Evolutionary conservation across 1,140 invertebrate species (phyloP).

Genomic region (Halesus radiatus): DNA sequence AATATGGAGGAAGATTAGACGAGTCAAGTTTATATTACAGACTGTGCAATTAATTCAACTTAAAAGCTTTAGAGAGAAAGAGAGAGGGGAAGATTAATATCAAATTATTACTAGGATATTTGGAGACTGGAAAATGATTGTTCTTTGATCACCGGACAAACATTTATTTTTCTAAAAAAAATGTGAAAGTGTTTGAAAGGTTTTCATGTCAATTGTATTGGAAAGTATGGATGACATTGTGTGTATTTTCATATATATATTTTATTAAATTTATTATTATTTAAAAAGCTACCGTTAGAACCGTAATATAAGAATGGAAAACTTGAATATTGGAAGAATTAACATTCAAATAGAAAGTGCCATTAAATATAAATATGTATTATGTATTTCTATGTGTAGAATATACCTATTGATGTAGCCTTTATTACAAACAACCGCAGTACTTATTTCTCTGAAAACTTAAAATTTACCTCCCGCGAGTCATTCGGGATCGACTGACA

Average conservation of each 20-base stretch:
- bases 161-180: too few relatives aligned
- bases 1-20: not conserved
- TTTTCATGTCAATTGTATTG: not conserved
- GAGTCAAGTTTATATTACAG: not conserved
- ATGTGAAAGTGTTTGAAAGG: not conserved
- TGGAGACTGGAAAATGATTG: slow-evolving; percentile 18
- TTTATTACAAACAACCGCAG: slow-evolving; percentile 13
- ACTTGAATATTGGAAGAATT: not conserved
- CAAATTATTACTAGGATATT: slow-evolving; percentile 11
- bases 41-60: too few relatives aligned
- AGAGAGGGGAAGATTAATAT: not conserved
- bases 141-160: not conserved
- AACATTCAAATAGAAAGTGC: slow-evolving; percentile 20
- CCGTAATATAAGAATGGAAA: too few relatives aligned
- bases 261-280: too few relatives aligned
- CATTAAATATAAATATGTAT: slow-evolving; percentile 2
- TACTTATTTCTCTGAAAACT: slow-evolving; percentile 21
- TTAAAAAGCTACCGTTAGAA: too few relatives aligned
- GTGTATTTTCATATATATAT: too few relatives aligned
- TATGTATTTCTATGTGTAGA: too few relatives aligned
- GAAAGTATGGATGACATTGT: not conserved
- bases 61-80: not conserved
- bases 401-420: not conserved
- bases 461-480: not conserved
- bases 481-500: too few relatives aligned